A percentile compares a stretch with the other conserved stretches of the same genome.
phyloP scores from a whole-genome alignment of 2,797 vertebrate genomes.

The Halcyon chelicuti region DNA sequence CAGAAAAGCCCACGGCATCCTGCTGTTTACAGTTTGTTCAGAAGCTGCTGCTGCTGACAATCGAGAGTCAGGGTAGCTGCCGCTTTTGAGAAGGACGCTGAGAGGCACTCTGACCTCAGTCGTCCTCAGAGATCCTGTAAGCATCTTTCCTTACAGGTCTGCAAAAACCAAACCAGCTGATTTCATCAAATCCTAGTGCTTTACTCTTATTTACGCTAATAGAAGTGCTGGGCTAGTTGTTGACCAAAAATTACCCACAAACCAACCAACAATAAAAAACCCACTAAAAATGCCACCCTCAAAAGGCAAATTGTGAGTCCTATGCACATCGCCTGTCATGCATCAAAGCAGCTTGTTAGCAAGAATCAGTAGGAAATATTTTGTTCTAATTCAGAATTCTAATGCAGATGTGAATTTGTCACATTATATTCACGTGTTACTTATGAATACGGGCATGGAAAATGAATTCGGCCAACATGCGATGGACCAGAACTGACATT shows the following conservation, averaged over 20 bases:
- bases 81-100: neutral
- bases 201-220: neutral
- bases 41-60: neutral
- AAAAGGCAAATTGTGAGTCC: neutral
- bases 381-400: neutral
- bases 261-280: neutral
- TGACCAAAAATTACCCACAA: neutral
- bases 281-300: fast-evolving
- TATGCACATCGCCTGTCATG: neutral
- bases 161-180: neutral
- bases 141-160: neutral
- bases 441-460: neutral
- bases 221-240: neutral
- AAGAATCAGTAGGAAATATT: neutral
- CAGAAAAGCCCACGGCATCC: neutral
- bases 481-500: neutral
- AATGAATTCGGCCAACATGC: neutral
- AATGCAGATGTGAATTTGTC: neutral
- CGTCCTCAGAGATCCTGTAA: neutral
- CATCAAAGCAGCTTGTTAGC: neutral
- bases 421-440: neutral
- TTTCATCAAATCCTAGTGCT: neutral
- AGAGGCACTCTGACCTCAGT: neutral
- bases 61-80: neutral
- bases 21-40: neutral